Evolutionary conservation across 2,797 vertebrate genomes (phyloP).

Genomic region (Pterois miles): DNA sequence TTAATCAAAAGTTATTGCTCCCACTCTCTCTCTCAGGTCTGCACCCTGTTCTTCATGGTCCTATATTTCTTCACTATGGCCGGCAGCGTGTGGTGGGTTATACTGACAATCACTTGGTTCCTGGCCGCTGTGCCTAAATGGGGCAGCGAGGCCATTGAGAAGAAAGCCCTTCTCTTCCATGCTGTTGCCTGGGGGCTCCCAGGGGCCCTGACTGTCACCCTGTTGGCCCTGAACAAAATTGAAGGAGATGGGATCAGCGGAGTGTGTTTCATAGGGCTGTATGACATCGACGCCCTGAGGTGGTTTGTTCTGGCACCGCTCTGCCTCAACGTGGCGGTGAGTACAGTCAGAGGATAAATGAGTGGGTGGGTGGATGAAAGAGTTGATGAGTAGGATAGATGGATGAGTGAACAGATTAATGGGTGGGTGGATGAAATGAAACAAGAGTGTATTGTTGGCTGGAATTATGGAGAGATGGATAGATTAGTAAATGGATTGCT

Average conservation of each 20-base stretch:
- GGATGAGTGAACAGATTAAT: conserved; percentile 42
- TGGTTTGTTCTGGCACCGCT: conserved; percentile 97
- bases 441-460: conserved; percentile 25
- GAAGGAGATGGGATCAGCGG: conserved; percentile 98
- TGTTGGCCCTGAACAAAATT: conserved; percentile 97
- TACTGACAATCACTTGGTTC: conserved; percentile 99
- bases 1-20: not conserved
- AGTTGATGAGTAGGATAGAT: conserved; percentile 42
- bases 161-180: conserved; percentile 97
- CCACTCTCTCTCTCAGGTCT: conserved; percentile 71
- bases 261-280: conserved; percentile 97
- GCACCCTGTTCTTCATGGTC: conserved; percentile 97
- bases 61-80: conserved; percentile 99
- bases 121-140: conserved; percentile 98
- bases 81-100: conserved; percentile 98
- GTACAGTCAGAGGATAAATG: conserved; percentile 59
- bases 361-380: conserved; percentile 46
- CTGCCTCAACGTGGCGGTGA: conserved; percentile 92
- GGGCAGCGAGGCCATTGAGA: conserved; percentile 99
- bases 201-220: conserved; percentile 92
- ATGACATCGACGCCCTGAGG: conserved; percentile 92
- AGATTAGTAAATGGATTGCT: conserved; percentile 10
- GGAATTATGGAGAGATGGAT: not conserved
- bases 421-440: conserved; percentile 29
- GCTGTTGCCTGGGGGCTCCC: conserved; percentile 96